A percentile compares a stretch with the other conserved stretches of the same genome.
Evolutionary conservation across 2,797 vertebrate species (phyloP).

Genomic region (Australoheros facetus): DNA sequence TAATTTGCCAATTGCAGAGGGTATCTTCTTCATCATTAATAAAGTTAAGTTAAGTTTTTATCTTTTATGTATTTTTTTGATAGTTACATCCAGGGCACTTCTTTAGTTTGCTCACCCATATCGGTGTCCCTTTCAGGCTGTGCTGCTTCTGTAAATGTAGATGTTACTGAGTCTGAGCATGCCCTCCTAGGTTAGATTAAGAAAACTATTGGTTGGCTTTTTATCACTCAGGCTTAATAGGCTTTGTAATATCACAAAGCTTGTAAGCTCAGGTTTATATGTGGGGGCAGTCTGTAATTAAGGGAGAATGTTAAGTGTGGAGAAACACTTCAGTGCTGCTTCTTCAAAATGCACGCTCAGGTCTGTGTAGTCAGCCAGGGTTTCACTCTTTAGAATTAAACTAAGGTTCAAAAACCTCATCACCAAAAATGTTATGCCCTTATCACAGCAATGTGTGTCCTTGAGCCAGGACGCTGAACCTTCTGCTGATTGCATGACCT

Average conservation of each 20-base stretch:
- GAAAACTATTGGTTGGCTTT: slow-evolving; percentile 26
- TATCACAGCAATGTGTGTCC: neutral
- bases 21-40: too few relatives aligned
- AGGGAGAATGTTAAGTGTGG: slow-evolving; percentile 37
- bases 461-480: slow-evolving; percentile 26
- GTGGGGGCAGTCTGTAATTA: slow-evolving; percentile 20
- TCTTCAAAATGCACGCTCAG: slow-evolving; percentile 35
- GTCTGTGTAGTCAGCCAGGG: slow-evolving; percentile 3
- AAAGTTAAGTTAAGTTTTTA: neutral
- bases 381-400: slow-evolving; percentile 4
- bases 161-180: slow-evolving; percentile 19
- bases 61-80: neutral
- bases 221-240: slow-evolving; percentile 10
- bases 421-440: neutral
- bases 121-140: neutral
- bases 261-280: slow-evolving; percentile 21
- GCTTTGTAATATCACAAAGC: slow-evolving; percentile 23
- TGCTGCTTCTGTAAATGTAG: neutral
- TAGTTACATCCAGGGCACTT: neutral
- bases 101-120: neutral
- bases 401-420: neutral
- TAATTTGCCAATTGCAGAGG: too few relatives aligned
- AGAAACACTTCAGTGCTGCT: slow-evolving; percentile 27
- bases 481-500: neutral
- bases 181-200: slow-evolving; percentile 22